Conservation (phyloP, 2,888 invertebrate genomes). For the Philereme vetulata region DNA sequence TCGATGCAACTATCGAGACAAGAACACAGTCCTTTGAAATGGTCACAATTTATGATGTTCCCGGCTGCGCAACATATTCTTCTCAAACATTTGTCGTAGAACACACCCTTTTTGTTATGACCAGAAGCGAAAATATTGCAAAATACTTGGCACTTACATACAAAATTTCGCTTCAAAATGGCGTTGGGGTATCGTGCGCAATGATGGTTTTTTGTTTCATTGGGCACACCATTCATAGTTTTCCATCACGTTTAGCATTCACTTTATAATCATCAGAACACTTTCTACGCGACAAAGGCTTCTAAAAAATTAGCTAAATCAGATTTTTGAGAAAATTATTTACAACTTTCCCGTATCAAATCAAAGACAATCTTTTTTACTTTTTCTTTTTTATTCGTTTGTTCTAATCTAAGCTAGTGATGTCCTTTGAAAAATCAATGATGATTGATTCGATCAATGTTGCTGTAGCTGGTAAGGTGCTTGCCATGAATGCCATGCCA, state of each 20-base stretch:
- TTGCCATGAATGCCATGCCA: too few species aligned
- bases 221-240: slow-evolving; percentile 67
- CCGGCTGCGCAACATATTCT: slow-evolving; percentile 52
- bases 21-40: slow-evolving; percentile 20
- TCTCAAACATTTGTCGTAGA: slow-evolving; percentile 52
- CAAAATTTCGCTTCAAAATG: slow-evolving; percentile 85
- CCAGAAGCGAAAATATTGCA: slow-evolving; percentile 75
- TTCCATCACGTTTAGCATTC: slow-evolving; percentile 67
- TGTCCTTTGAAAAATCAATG: background rate
- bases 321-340: slow-evolving; percentile 73
- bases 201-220: slow-evolving; percentile 83
- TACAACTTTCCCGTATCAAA: slow-evolving; percentile 79
- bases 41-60: slow-evolving; percentile 46
- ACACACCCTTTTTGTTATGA: slow-evolving; percentile 54
- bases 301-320: slow-evolving; percentile 51
- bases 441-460: slow-evolving; percentile 3
- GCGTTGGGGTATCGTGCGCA: slow-evolving; percentile 84
- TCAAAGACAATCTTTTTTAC: slow-evolving; percentile 47
- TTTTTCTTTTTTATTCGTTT: slow-evolving; percentile 11
- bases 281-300: slow-evolving; percentile 58
- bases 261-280: slow-evolving; percentile 62
- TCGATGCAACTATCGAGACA: slow-evolving; percentile 62
- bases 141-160: slow-evolving; percentile 85
- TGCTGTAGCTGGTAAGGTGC: background rate
- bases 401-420: slow-evolving; percentile 2